Conservation (phyloP, 2,888 invertebrate species). For the Biston betularia region DNA sequence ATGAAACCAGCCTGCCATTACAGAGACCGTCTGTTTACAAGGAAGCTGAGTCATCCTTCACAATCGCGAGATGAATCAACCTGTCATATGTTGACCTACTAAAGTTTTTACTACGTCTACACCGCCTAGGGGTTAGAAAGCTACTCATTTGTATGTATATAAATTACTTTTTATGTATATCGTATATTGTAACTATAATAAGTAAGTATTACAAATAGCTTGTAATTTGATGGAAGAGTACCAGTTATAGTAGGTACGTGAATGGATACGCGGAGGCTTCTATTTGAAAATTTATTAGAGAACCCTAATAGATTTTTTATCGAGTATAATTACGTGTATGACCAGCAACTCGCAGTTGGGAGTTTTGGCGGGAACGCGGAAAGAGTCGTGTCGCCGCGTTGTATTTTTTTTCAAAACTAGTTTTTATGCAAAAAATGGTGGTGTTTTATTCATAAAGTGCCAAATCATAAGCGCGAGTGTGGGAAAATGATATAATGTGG, state of each 20-base stretch:
- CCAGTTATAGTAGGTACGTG: no score
- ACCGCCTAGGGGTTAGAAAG: conserved; percentile 44
- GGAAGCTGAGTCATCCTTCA: conserved; percentile 37
- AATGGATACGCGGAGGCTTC: no score
- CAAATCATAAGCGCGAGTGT: no score
- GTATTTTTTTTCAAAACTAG: no score
- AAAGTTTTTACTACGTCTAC: conserved; percentile 22
- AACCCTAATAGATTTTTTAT: no score
- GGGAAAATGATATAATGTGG: no score
- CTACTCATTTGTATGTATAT: conserved; percentile 15
- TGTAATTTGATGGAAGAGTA: background rate
- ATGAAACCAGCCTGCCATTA: conserved; percentile 19
- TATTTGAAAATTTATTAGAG: no score
- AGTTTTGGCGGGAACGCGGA: no score
- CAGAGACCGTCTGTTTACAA: conserved; percentile 15
- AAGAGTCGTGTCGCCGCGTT: no score
- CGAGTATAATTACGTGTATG: background rate
- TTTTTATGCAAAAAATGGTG: no score
- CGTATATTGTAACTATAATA: no score
- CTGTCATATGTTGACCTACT: conserved; percentile 42
- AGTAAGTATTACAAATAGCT: background rate
- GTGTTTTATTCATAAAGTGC: no score
- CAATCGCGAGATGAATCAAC: conserved; percentile 31
- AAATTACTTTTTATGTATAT: background rate
- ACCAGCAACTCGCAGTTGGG: background rate